Base-by-base conservation (phyloP, 1,140 invertebrate genomes). In the Bombus picipes region DNA sequence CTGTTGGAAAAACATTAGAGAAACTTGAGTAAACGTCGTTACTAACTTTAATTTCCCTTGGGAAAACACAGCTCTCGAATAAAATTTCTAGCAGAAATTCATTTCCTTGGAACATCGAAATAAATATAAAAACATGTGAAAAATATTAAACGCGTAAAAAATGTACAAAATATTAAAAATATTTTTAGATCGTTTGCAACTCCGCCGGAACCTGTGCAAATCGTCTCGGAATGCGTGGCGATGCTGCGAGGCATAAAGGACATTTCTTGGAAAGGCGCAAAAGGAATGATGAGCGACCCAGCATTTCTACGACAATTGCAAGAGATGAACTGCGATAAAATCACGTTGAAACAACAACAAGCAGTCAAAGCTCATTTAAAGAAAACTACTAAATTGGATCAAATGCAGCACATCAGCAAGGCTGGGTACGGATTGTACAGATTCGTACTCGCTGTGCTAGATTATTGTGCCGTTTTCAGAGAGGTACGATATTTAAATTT, bases 281-380 rank as follows among this genome's bases (percentile, higher is more conserved):
- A 98, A 92, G 97, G 96, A 25, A 97, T 99, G 97, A 98, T 99
- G 98, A 96, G 97, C 1, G 98, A 99, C 93, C 97, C 98, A 0
- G 98, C 97, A 93, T 99, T 99, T 93, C 92, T 99, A 6, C 96
- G 96, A 86, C 96, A 95, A 43, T 94, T 99, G 5, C 97, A 97
- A 95, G 97, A 98, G 91, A 97, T 98, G 96, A 97, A 98, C 92
- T 97, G 97, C 84, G 97, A 99, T 89, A 95, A 96, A 25, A 97
- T 99, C 57, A 97, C 97, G 0, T 95, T 96, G 75, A 96, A 96
- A 78, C 97, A 98, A 92, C 96, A 97, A 39, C 96, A 96, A 86
- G 95, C 96, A 62, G 97, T 98, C 13, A 97, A 96, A 81, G 94
- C 95, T 1, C 97, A 98, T 88, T 96, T 98, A 95, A 97, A 97